These are phyloP conservation scores for Apteryx mantelli DNA, from an alignment of 2,113 vertebrate genomes.

Conservation along the genomic window DNA sequence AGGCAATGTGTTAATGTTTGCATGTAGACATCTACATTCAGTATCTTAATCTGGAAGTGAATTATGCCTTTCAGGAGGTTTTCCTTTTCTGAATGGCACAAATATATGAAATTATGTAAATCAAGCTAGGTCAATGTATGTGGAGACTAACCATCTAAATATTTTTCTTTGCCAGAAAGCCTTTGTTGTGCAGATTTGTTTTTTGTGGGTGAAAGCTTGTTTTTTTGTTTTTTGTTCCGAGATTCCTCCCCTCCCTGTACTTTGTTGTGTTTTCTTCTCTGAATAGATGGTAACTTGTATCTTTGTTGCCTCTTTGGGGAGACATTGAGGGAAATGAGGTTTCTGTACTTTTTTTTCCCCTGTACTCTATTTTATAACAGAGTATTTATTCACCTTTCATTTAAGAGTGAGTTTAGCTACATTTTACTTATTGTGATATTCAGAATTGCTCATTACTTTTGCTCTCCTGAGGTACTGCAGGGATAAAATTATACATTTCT, in stretches of 20 bases:
- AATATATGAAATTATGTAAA: not conserved
- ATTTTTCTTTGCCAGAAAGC: no score
- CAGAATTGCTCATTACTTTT: not conserved
- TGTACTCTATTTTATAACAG: not conserved
- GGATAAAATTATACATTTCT: not conserved
- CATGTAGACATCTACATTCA: not conserved
- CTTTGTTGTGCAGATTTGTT: no score
- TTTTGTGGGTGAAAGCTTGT: not conserved
- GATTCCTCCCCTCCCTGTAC: not conserved
- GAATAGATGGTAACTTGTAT: not conserved
- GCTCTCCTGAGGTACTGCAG: not conserved
- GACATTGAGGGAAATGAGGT: not conserved
- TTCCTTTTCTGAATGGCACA: not conserved
- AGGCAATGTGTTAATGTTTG: no score
- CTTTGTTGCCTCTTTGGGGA: not conserved
- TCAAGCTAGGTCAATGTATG: not conserved
- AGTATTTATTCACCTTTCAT: not conserved
- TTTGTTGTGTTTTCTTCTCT: not conserved
- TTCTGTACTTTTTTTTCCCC: not conserved
- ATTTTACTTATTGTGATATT: not conserved
- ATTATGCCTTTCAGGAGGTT: no score
- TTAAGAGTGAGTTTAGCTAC: not conserved
- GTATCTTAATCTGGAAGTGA: no score
- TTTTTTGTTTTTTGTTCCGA: not conserved
- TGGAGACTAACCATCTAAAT: not conserved